Evolutionary conservation across 2,888 invertebrate species (phyloP).

Genomic region (Cyrtodaria siliqua): DNA sequence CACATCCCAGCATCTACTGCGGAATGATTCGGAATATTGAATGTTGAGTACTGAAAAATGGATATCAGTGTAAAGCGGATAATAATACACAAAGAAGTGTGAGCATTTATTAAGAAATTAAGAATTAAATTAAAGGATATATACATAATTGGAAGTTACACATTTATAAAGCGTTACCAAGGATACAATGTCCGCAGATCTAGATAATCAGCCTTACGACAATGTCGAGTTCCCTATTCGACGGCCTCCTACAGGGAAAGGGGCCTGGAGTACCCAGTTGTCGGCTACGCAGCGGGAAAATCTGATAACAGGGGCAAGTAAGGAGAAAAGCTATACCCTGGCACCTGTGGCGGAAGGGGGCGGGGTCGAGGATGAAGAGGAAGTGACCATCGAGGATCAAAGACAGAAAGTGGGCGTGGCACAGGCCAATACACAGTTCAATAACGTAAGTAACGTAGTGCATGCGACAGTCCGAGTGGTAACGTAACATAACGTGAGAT

Average conservation of each 20-base stretch:
- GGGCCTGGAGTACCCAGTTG: constrained; percentile 49
- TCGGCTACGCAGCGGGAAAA: constrained; percentile 42
- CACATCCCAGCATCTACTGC: too few relatives aligned
- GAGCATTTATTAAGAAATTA: too few relatives aligned
- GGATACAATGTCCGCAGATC: constrained; percentile 56
- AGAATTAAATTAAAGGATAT: too few relatives aligned
- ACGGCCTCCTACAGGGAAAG: constrained; percentile 67
- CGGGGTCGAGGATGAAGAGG: constrained; percentile 57
- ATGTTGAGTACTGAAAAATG: too few relatives aligned
- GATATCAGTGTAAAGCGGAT: too few relatives aligned
- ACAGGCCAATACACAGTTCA: constrained; percentile 9
- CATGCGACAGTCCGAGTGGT: too few relatives aligned
- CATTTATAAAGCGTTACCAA: too few relatives aligned
- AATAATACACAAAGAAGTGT: too few relatives aligned
- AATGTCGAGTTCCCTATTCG: constrained; percentile 82
- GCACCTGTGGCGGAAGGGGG: constrained; percentile 77
- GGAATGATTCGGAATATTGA: too few relatives aligned
- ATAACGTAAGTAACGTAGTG: not conserved
- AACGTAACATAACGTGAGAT: too few relatives aligned
- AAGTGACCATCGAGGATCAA: constrained; percentile 69
- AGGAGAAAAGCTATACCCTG: constrained; percentile 60
- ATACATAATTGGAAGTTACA: too few relatives aligned
- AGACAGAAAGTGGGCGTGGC: constrained; percentile 62
- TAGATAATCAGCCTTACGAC: constrained; percentile 80
- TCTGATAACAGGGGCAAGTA: constrained; percentile 49